Evolutionary conservation across 1,140 invertebrate species (phyloP).

Genomic region (Drosophila leontia): DNA sequence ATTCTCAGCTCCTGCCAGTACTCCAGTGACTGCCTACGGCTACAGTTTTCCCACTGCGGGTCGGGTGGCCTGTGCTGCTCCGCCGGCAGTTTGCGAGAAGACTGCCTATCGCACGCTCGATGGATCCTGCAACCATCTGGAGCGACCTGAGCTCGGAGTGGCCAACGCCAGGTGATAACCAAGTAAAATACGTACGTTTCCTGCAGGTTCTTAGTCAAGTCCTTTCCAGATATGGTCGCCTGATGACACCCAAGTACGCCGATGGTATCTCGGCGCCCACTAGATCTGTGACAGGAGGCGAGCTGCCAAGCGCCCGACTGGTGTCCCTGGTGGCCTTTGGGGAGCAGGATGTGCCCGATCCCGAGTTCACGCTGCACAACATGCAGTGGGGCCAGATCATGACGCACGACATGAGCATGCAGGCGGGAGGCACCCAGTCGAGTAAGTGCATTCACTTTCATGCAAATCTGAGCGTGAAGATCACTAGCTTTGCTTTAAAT

Average conservation of each 20-base stretch:
- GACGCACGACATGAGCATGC: conserved; percentile 93
- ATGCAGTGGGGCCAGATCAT: conserved; percentile 96
- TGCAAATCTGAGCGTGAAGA: conserved; percentile 1
- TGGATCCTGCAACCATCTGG: conserved; percentile 94
- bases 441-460: conserved; percentile 86
- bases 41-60: conserved; percentile 64
- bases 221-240: conserved; percentile 87
- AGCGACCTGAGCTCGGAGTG: conserved; percentile 90
- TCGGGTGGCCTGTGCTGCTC: conserved; percentile 78
- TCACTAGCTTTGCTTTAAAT: neutral
- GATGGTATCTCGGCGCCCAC: conserved; percentile 91
- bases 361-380: conserved; percentile 89
- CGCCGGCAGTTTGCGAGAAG: conserved; percentile 85
- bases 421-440: conserved; percentile 89
- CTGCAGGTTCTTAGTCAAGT: neutral
- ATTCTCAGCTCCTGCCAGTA: conserved; percentile 39
- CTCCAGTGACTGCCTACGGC: conserved; percentile 49
- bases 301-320: conserved; percentile 89
- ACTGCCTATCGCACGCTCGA: conserved; percentile 91
- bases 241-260: conserved; percentile 92
- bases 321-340: conserved; percentile 90
- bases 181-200: too few species aligned
- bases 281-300: conserved; percentile 86
- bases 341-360: conserved; percentile 89
- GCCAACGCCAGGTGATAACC: conserved; percentile 86